Base-by-base conservation (phyloP, 2,113 vertebrate species). In the Daphoenositta chrysoptera region DNA sequence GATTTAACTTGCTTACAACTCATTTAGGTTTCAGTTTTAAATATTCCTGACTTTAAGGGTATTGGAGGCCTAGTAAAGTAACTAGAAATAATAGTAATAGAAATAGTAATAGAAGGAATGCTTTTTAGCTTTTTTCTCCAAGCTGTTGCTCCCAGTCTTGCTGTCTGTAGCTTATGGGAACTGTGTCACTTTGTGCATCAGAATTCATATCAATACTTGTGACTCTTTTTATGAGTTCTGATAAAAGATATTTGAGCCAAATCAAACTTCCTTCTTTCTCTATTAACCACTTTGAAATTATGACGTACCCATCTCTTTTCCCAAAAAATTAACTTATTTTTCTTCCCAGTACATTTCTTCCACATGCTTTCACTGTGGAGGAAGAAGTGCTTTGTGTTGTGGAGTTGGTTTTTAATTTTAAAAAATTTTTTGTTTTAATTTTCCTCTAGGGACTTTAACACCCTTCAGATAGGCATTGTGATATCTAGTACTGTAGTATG, bases 321-420 rank as follows among this genome's bases (percentile, higher is more conserved):
- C 6, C 54, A 13, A 50, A 47, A 54, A 37, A 5, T 27, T n/a
- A 4, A 22, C 78, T 64, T 81, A 7, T 73, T 66, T 83, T 3
- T 87, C 35, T 78, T 83, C 10, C n/a, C 64, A 4, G 2, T 26
- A 11, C 0, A 0, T 77, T 63, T 80, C 9, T 64, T 72, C 31
- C 0, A 1, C 44, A 0, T 30, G 3, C 39, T 84, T 82, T 89
- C 19, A 6, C 30, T 58, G 47, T 50, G 42, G n/a, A 66, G 15
- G 11, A 33, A 22, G 19, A 70, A 57, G 12, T 35, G 10, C 2
- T 82, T 69, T 86, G 19, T 60, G 2, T 42, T 64, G 14, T 14
- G 14, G 6, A 4, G 13, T 6, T 50, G 7, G 6, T 7, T 28
- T n/a, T 42, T 48, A 16, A 17, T 31, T 42, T 2, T 10, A 10